These are phyloP conservation scores for Apoda limacodes DNA, from an alignment of 2,888 invertebrate genomes.

Conservation along the genomic window DNA sequence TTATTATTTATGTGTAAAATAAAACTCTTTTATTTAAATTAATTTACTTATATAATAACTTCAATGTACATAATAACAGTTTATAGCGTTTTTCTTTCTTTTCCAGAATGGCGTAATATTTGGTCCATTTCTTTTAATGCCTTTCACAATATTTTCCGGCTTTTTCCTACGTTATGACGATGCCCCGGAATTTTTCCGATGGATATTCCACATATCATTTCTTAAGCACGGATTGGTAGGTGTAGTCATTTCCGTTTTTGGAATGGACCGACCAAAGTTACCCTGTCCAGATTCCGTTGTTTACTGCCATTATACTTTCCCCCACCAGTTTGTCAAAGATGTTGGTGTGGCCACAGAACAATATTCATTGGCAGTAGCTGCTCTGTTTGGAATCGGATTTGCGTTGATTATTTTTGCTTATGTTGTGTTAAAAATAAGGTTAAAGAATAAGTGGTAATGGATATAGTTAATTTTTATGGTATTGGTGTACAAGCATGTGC, in stretches of 20 bases:
- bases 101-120: constrained; percentile 89
- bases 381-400: constrained; percentile 74
- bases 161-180: constrained; percentile 90
- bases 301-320: constrained; percentile 76
- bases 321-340: constrained; percentile 79
- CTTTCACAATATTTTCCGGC: constrained; percentile 92
- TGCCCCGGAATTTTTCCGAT: constrained; percentile 80
- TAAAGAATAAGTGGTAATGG: constrained; percentile 69
- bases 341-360: constrained; percentile 77
- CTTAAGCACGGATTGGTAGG: constrained; percentile 91
- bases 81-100: constrained; percentile 16
- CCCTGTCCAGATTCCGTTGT: constrained; percentile 77
- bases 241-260: constrained; percentile 83
- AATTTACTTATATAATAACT: no score
- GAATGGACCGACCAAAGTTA: constrained; percentile 80
- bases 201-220: constrained; percentile 91
- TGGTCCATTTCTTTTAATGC: constrained; percentile 88
- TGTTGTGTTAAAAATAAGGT: constrained; percentile 73
- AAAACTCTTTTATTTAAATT: no score
- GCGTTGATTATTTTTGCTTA: constrained; percentile 74
- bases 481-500: no score
- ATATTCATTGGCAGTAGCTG: constrained; percentile 74
- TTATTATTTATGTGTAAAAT: no score
- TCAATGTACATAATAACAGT: constrained; percentile 2
- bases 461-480: no score